Conservation (phyloP, 2,888 invertebrate genomes). For the Cheilosia vulpina region DNA sequence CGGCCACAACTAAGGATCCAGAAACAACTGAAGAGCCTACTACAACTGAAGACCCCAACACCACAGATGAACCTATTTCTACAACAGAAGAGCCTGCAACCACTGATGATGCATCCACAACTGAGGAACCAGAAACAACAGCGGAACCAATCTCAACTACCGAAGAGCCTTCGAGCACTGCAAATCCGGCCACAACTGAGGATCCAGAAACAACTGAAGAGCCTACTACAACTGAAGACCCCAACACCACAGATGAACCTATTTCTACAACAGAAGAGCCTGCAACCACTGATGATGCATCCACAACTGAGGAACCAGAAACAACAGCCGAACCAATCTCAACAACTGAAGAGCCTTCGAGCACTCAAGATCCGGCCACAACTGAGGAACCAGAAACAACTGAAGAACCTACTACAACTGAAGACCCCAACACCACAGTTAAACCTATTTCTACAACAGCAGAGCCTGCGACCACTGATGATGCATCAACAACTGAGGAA, state of each 20-base stretch:
- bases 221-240: too few relatives aligned
- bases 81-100: conserved; percentile 13
- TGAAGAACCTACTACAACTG: neutral
- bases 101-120: neutral
- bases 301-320: too few relatives aligned
- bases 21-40: neutral
- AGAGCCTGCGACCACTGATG: conserved; percentile 15
- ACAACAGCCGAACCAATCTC: too few relatives aligned
- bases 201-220: too few relatives aligned
- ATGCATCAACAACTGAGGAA: conserved; percentile 27
- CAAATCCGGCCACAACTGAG: neutral
- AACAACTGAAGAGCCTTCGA: conserved; percentile 1
- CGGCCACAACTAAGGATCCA: neutral
- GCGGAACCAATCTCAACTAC: conserved; percentile 15
- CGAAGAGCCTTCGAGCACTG: neutral
- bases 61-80: neutral
- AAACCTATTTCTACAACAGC: conserved; percentile 3
- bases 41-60: neutral
- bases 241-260: too few relatives aligned
- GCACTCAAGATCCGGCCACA: conserved; percentile 20
- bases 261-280: too few relatives aligned
- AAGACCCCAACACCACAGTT: conserved; percentile 2
- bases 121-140: too few relatives aligned
- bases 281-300: too few relatives aligned
- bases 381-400: neutral